These are phyloP conservation scores for Petaurus breviceps DNA, from an alignment of 2,113 vertebrate genomes.

Conservation along the genomic window DNA sequence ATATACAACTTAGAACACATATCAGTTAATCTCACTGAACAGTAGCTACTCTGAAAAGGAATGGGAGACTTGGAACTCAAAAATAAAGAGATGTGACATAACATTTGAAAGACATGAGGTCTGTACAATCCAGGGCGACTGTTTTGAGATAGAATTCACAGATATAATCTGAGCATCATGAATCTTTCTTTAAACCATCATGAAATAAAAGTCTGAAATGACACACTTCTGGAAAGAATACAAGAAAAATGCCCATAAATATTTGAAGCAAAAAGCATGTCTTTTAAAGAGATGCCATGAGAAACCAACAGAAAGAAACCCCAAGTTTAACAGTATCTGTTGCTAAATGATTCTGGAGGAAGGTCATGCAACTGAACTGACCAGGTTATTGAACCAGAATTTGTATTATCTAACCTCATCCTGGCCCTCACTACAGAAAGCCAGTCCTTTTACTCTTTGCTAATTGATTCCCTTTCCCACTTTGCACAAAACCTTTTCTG, in stretches of 20 bases:
- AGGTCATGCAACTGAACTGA: neutral
- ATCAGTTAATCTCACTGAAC: neutral
- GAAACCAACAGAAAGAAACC: neutral
- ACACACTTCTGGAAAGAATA: neutral
- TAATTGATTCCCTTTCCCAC: neutral
- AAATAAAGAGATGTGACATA: neutral
- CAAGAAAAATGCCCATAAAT: neutral
- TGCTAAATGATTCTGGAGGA: neutral
- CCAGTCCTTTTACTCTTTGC: neutral
- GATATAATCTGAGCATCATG: neutral
- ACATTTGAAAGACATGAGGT: neutral
- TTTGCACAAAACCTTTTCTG: neutral
- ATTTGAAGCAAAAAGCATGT: neutral
- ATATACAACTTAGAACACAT: neutral
- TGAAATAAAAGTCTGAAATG: neutral
- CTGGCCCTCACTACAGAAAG: neutral
- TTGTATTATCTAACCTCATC: neutral
- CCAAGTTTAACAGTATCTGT: neutral
- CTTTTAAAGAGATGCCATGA: neutral
- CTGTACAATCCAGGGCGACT: neutral
- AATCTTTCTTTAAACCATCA: neutral
- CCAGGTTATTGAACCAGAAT: no score
- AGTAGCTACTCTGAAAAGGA: neutral
- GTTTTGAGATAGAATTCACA: neutral
- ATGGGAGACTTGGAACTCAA: neutral